Conservation (phyloP, 2,113 vertebrate species). For the Gulo gulo region DNA sequence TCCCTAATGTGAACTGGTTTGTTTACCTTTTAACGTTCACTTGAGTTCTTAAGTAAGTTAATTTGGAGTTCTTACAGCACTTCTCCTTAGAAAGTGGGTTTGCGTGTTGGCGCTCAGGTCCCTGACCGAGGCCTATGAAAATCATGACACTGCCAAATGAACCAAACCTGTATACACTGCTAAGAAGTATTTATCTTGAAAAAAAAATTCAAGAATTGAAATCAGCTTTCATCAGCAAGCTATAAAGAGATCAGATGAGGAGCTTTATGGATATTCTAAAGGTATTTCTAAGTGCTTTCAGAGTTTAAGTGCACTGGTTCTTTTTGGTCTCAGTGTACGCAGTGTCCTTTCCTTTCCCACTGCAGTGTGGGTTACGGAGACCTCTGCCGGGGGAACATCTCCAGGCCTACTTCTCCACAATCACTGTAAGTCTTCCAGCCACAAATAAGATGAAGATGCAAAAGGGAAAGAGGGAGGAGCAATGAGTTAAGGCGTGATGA, state of each 20-base stretch:
- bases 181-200: neutral
- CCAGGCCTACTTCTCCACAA: neutral
- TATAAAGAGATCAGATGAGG: neutral
- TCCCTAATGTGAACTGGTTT: neutral
- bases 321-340: neutral
- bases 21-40: neutral
- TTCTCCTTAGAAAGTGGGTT: neutral
- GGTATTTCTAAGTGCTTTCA: neutral
- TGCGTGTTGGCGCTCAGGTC: neutral
- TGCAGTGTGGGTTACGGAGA: neutral
- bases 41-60: neutral
- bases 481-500: neutral
- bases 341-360: neutral
- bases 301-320: neutral
- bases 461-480: neutral
- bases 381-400: neutral
- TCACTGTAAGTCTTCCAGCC: neutral
- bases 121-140: neutral
- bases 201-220: neutral
- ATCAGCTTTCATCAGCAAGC: neutral
- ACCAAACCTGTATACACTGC: neutral
- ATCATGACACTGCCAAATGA: neutral
- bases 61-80: neutral
- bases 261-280: neutral
- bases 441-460: neutral